Percentiles rank a stretch among this genome's conserved stretches.
These are phyloP conservation scores for Leptocoma aspasia DNA, from an alignment of 2,113 vertebrate genomes.

Conservation along the genomic window DNA sequence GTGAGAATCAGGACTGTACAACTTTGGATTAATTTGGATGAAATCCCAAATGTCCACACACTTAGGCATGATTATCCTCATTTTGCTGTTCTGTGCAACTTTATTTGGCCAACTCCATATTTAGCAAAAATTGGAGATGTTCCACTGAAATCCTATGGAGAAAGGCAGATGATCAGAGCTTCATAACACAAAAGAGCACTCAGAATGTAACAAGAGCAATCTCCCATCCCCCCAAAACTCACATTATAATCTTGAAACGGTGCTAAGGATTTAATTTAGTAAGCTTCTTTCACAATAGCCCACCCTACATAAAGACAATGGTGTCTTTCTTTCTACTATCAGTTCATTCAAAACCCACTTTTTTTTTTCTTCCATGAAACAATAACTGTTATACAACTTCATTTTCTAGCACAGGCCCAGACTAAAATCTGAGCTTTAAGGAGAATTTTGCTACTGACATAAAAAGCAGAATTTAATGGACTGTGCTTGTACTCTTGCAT, in stretches of 20 bases:
- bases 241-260: not conserved
- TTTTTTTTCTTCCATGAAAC: not conserved
- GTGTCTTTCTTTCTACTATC: not conserved
- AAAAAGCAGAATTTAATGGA: not conserved
- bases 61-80: not conserved
- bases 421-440: not conserved
- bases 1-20: not conserved
- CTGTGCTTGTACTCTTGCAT: not conserved
- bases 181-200: not conserved
- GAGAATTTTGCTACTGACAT: not conserved
- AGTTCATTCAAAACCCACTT: not conserved
- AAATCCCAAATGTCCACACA: not conserved
- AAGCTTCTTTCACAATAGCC: not conserved
- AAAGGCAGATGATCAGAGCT: not conserved
- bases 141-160: not conserved
- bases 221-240: not conserved
- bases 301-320: not conserved
- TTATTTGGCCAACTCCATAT: not conserved
- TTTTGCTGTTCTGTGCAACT: not conserved
- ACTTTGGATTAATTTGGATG: not conserved
- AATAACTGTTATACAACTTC: not conserved
- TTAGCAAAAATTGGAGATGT: not conserved
- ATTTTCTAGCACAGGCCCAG: not conserved
- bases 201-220: not conserved
- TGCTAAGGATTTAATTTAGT: slow-evolving; percentile 3